Evolutionary conservation across 2,888 invertebrate species (phyloP).

Genomic region (Papilio demoleus): DNA sequence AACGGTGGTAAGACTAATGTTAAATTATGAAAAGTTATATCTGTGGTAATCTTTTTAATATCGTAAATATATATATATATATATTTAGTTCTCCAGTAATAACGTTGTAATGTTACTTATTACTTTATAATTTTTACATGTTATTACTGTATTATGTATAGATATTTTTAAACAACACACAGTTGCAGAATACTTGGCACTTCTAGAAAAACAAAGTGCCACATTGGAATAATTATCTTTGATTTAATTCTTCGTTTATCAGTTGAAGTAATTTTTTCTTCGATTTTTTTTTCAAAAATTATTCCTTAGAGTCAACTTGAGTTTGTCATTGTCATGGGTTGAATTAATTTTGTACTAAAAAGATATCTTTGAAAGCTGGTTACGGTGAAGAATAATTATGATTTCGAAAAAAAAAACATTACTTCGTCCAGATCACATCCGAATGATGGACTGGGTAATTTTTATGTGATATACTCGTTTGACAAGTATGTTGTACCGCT

Average conservation of each 20-base stretch:
- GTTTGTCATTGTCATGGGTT: too few relatives aligned
- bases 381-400: not conserved
- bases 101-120: too few relatives aligned
- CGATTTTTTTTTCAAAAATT: too few relatives aligned
- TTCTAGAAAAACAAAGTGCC: too few relatives aligned
- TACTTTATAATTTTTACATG: too few relatives aligned
- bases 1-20: conserved; percentile 17
- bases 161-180: too few relatives aligned
- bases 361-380: not conserved
- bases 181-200: too few relatives aligned
- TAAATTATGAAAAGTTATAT: not conserved
- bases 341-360: not conserved
- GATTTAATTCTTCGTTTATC: not conserved
- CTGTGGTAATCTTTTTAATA: not conserved
- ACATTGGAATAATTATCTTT: not conserved
- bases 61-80: too few relatives aligned
- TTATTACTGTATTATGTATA: too few relatives aligned
- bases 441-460: not conserved
- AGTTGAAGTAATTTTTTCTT: not conserved
- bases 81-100: too few relatives aligned
- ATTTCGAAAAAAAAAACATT: not conserved
- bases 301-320: too few relatives aligned
- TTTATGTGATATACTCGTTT: not conserved
- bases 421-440: not conserved
- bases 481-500: conserved; percentile 17